These are phyloP conservation scores for Alaudala cheleensis DNA, from an alignment of 2,113 vertebrate genomes.

Conservation along the genomic window DNA sequence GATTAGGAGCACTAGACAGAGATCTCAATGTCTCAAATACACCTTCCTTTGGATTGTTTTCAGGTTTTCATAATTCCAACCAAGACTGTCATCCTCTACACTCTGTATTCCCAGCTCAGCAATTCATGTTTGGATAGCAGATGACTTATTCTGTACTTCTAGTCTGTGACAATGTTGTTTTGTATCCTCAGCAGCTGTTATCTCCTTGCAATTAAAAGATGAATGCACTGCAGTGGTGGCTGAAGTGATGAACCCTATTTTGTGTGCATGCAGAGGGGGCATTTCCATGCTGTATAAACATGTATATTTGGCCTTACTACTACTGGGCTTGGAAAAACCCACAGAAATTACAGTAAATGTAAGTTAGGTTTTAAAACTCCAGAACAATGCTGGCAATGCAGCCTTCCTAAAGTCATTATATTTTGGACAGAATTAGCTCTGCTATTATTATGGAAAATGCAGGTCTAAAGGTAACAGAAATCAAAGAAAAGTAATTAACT, in stretches of 20 bases:
- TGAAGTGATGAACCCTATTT: background rate
- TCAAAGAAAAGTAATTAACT: background rate
- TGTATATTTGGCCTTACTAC: background rate
- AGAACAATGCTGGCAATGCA: background rate
- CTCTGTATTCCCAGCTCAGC: background rate
- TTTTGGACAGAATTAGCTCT: background rate
- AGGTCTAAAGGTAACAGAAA: background rate
- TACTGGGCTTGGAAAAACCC: background rate
- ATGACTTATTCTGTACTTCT: background rate
- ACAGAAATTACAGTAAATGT: background rate
- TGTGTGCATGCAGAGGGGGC: background rate
- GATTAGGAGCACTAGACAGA: background rate
- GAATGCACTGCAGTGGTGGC: background rate
- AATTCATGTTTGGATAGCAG: background rate
- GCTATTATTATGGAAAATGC: background rate
- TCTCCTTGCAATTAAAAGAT: background rate
- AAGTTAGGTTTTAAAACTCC: background rate
- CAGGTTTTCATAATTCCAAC: background rate
- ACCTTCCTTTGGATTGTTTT: background rate
- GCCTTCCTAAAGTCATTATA: background rate
- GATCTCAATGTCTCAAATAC: background rate
- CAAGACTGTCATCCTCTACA: background rate
- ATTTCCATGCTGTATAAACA: background rate
- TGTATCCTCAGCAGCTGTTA: background rate
- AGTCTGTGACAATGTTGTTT: background rate